phyloP scores from a whole-genome alignment of 1,140 invertebrate genomes.

The Tribolium castaneum region DNA sequence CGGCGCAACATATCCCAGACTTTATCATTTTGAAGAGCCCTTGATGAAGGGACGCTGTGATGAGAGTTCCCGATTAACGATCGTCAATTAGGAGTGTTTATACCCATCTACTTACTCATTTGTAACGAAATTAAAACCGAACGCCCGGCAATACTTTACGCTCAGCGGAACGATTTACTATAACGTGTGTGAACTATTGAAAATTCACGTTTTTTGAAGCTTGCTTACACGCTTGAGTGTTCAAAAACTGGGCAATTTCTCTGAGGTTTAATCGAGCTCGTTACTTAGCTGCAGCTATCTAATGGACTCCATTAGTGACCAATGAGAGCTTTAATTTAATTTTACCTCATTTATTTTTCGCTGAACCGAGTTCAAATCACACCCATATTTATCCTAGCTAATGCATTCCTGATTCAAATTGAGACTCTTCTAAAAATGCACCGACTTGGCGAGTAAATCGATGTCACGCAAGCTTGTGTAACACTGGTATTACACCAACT shows the following conservation, averaged over 20 bases:
- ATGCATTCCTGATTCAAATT: slow-evolving; percentile 26
- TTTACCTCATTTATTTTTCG: slow-evolving; percentile 34
- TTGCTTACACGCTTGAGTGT: neutral
- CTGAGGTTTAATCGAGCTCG: slow-evolving; percentile 34
- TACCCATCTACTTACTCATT: slow-evolving; percentile 6
- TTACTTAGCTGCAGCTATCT: slow-evolving; percentile 35
- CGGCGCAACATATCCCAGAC: neutral
- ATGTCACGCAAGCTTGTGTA: neutral
- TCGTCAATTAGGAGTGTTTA: slow-evolving; percentile 30
- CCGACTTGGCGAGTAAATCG: neutral
- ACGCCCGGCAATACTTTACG: neutral
- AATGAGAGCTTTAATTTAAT: slow-evolving; percentile 36
- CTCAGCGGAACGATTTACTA: neutral
- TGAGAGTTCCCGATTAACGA: slow-evolving; percentile 25
- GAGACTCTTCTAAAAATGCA: slow-evolving; percentile 1
- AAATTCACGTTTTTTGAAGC: slow-evolving; percentile 2
- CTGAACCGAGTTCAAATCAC: slow-evolving; percentile 25
- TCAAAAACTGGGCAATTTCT: slow-evolving; percentile 24
- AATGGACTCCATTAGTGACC: slow-evolving; percentile 34
- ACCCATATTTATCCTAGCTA: slow-evolving; percentile 21
- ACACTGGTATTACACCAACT: neutral
- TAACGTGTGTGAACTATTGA: neutral
- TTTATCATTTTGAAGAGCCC: slow-evolving; percentile 21
- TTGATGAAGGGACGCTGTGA: slow-evolving; percentile 5
- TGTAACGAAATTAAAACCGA: slow-evolving; percentile 28